These are phyloP conservation scores for Ameiurus melas DNA, from an alignment of 2,113 vertebrate genomes.

Conservation along the genomic window DNA sequence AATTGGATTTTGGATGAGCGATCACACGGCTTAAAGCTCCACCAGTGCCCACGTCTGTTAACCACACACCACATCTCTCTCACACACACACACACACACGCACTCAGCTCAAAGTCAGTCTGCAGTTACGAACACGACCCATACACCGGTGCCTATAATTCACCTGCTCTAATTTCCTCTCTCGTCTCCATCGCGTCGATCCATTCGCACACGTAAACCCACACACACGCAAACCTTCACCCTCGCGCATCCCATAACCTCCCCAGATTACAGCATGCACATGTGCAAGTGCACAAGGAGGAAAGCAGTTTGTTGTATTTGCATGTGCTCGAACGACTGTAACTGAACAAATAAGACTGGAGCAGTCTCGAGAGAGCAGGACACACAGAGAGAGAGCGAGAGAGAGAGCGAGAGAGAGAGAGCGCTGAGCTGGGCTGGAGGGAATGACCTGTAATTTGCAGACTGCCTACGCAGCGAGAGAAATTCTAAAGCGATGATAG, in stretches of 20 bases:
- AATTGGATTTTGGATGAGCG: constrained; percentile 57
- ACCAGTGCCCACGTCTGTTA: constrained; percentile 48
- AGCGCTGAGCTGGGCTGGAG: constrained; percentile 22
- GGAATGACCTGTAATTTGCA: constrained; percentile 53
- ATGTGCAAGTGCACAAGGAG: neutral
- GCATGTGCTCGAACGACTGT: constrained; percentile 33
- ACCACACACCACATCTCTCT: constrained; percentile 39
- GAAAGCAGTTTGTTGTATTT: constrained; percentile 2
- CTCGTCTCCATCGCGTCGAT: neutral
- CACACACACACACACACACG: constrained; percentile 19
- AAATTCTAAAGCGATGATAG: constrained; percentile 22
- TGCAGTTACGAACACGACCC: constrained; percentile 5
- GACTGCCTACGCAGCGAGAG: constrained; percentile 39
- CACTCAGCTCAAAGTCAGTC: constrained; percentile 17
- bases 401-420: constrained; percentile 22
- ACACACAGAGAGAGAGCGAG: constrained; percentile 37
- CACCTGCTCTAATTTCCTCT: constrained; percentile 28
- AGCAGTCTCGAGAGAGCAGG: neutral
- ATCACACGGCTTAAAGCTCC: constrained; percentile 52
- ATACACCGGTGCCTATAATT: constrained; percentile 32
- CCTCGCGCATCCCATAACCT: neutral
- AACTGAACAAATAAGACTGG: constrained; percentile 38
- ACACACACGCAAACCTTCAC: constrained; percentile 42
- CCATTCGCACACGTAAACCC: constrained; percentile 21
- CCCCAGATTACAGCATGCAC: neutral